A percentile compares a stretch with the other conserved stretches of the same genome.
Conservation (phyloP, 1,140 invertebrate species). For the Goniozus legneri region DNA sequence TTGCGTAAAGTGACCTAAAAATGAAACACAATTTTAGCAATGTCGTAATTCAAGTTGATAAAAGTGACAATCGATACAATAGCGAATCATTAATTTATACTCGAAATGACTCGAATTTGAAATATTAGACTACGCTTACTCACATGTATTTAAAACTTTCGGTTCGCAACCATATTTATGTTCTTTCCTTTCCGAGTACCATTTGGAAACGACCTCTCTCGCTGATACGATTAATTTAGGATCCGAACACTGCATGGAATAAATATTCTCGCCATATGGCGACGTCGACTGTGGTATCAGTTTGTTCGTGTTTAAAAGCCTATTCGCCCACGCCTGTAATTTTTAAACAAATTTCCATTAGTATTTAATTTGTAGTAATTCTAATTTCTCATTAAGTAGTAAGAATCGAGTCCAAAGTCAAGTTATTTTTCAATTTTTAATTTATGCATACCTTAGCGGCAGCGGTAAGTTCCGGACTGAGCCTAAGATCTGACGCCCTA, state of each 20-base stretch:
- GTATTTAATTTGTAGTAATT: constrained; percentile 1
- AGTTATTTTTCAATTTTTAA: too few species aligned
- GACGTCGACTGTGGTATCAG: constrained; percentile 65
- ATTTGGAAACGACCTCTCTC: constrained; percentile 64
- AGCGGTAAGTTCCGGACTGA: constrained; percentile 56
- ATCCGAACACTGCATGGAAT: constrained; percentile 68
- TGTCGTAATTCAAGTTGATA: too few species aligned
- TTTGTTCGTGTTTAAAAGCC: constrained; percentile 66
- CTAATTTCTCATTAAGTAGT: too few species aligned
- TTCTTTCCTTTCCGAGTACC: constrained; percentile 67
- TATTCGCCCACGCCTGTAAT: constrained; percentile 69
- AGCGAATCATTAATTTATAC: too few species aligned
- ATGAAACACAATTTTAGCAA: too few species aligned
- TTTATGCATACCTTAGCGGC: constrained; percentile 59
- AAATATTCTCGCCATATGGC: constrained; percentile 64
- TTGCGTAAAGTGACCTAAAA: constrained; percentile 68
- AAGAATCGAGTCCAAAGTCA: too few species aligned
- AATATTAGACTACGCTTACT: constrained; percentile 17
- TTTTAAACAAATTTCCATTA: too few species aligned
- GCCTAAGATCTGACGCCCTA: constrained; percentile 61
- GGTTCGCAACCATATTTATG: constrained; percentile 61
- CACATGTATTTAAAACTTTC: constrained; percentile 60
- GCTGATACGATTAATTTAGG: constrained; percentile 62
- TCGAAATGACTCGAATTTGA: background rate
- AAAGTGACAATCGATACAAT: too few species aligned